Base-by-base conservation (phyloP, 1,140 invertebrate genomes). In the Listronotus bonariensis region DNA sequence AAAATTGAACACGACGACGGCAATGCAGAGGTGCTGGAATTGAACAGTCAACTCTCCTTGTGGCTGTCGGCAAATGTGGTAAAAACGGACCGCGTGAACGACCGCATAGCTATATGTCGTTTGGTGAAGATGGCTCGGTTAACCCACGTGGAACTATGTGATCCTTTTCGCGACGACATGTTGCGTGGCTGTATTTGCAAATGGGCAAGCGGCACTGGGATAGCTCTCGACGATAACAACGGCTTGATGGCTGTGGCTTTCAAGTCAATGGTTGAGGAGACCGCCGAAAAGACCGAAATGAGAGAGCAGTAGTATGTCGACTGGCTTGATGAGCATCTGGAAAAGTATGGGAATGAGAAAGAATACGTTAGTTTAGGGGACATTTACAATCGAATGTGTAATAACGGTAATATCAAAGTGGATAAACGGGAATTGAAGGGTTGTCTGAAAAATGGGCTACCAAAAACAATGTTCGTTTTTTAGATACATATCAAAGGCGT, bases 61-160 rank as follows among this genome's bases (percentile, higher is more conserved):
- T 26, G 20, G 20, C 1, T 26, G 20, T 40, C 38, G 38, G 38
- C 38, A 40, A 40, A 40, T 40, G 38, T 40, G 38, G 7, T 2
- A 40, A 40, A 40, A 40, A 40, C 38, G 38, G 38, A 7, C 38
- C 38, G 38, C 38, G 38, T 40, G 7, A 3, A 2, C 38, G 38
- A 40, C 38, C 38, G 38, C 38, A 40, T 40, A 40, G 38, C 38
- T 40, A 40, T 40, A 40, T 40, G 38, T 40, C 38, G 38, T 40
- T 40, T 40, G 38, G 38, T 12, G 38, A 40, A 40, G 38, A 40
- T 40, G 38, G 38, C 38, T 40, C 38, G 38, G 2, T 10, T 40
- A 7, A 7, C 38, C 38, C 2, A 40, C 7, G 38, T 40, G 38
- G 38, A 40, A 12, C 38, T 40, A 40, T 40, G 38, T 40, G 38